Evolutionary conservation across 2,113 vertebrate species (phyloP), one percentile per base, ranked within the genome.

Genomic region (Micronycteris hirsuta): DNA sequence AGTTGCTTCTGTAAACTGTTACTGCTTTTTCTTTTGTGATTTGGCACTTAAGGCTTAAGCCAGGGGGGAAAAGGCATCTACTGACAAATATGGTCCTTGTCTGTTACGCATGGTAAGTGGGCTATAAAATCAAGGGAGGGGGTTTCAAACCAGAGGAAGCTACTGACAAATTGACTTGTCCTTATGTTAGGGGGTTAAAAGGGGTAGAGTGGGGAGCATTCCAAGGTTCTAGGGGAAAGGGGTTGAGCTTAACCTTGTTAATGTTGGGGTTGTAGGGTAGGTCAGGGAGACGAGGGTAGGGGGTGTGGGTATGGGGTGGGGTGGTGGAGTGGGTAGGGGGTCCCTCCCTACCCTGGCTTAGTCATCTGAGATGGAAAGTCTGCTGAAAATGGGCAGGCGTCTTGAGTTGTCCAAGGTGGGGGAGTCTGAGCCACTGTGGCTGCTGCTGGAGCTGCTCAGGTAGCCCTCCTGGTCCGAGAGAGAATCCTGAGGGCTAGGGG

Each of bases 311-410:
- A 76, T 54, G 76, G 84, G 97, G 74, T 86, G 63, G 95, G 65
- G 96, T 45, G n/a, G 93, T 86, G 6, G 68, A 63, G 49, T 38
- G 77, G 96, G 92, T 61, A 89, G 89, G 96, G 95, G 67, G 81
- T 73, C 96, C 97, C 95, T 98, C 94, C 94, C 96, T 97, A 98
- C 97, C 97, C 98, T 97, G 98, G 93, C 98, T 98, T 99, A 99
- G 97, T 99, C 99, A 22, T 99, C 99, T 4, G 99, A 99, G 98
- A 99, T 99, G 98, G 99, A 99, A 96, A 99, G 99, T 99, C 99
- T 99, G 99, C 99, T 99, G 98, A 99, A 99, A 99, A 99, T 99
- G 98, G 99, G 99, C 96, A 99, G 99, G 98, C 99, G 99, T 98
- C 99, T 99, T 98, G 98, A 99, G 99, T 98, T 99, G 98, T 99